phyloP scores from a whole-genome alignment of 2,888 invertebrate genomes.

The Diaprepes abbreviatus region DNA sequence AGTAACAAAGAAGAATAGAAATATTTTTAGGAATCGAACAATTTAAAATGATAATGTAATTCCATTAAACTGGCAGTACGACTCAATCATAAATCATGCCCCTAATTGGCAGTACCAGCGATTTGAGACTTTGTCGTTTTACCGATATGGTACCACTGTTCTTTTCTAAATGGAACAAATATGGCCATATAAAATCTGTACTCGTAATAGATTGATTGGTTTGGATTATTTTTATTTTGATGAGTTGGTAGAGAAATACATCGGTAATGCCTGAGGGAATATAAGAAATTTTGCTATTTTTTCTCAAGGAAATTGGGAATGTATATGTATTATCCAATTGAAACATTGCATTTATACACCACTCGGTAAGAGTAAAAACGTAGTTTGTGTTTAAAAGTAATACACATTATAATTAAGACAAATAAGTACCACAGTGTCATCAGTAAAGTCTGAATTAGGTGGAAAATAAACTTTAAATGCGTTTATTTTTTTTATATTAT shows the following conservation, averaged over 20 bases:
- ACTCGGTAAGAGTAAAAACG: too few relatives aligned
- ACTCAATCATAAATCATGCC: conserved; percentile 47
- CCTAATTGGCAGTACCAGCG: conserved; percentile 45
- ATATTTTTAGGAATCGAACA: conserved; percentile 25
- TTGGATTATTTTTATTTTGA: conserved; percentile 17
- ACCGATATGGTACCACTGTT: conserved; percentile 43
- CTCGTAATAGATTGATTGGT: conserved; percentile 37
- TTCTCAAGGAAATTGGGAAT: too few relatives aligned
- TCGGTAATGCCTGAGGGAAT: neutral
- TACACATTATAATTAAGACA: too few relatives aligned
- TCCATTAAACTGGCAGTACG: conserved; percentile 43
- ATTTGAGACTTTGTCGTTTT: conserved; percentile 31
- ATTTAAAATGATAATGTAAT: conserved; percentile 47
- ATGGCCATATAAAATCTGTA: conserved; percentile 38
- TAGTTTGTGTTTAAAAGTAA: too few relatives aligned
- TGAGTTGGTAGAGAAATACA: neutral
- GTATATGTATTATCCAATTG: too few relatives aligned
- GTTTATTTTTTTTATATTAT: too few relatives aligned
- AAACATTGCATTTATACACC: too few relatives aligned
- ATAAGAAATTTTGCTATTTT: too few relatives aligned
- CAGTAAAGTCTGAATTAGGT: too few relatives aligned
- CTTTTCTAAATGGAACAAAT: conserved; percentile 40
- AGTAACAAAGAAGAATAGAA: conserved; percentile 37
- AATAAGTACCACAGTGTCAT: too few relatives aligned
- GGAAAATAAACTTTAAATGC: too few relatives aligned